Base-by-base conservation (phyloP, 2,888 invertebrate species). In the Parapristionchus giblindavisi region DNA sequence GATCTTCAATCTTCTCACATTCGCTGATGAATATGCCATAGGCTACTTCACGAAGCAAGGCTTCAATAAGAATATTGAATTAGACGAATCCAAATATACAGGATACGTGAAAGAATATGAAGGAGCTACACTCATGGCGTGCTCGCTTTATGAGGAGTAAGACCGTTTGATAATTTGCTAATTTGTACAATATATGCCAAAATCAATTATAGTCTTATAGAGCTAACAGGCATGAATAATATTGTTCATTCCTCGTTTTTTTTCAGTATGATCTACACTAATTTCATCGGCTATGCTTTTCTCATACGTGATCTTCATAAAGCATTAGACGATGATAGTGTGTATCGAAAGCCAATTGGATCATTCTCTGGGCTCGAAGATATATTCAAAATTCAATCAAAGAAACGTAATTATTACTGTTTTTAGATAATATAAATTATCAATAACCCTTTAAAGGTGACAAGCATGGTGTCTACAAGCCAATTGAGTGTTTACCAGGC, bases 71-170 rank as follows among this genome's bases (percentile, higher is more conserved):
- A 95, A 96, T 84, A 96, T 99, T 21, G 94, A 94, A 88, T 90
- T 96, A 32, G 36, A 43, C 24, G 36, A 48, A 79, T 79, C 88
- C 36, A 87, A 87, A 21, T 96, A 82, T 63, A 66, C 79, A 21
- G 85, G 85, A 29, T 85, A 76, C 78, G 86, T 87, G 36, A 87
- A 87, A 75, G 97, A 98, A 88, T 99, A 99, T 88, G 96, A 98
- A 88, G 96, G 95, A 8, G 98, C 98, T 5, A 97, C 96, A 0
- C 91, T 98, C 52, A 99, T 99, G 99, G 97, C 90, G 27, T 99
- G 98, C 89, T 95, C 97, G 87, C 91, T 99, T 3, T 95, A 98
- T 89, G 94, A 96, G 0, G 85, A 88, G 79, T 86, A 63, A 76
- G 79, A 36, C 5, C 72, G 11, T 27, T 74, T 66, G 34, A 24